Conservation (phyloP, 1,140 invertebrate species). For the Drosophila nigromelanica region DNA sequence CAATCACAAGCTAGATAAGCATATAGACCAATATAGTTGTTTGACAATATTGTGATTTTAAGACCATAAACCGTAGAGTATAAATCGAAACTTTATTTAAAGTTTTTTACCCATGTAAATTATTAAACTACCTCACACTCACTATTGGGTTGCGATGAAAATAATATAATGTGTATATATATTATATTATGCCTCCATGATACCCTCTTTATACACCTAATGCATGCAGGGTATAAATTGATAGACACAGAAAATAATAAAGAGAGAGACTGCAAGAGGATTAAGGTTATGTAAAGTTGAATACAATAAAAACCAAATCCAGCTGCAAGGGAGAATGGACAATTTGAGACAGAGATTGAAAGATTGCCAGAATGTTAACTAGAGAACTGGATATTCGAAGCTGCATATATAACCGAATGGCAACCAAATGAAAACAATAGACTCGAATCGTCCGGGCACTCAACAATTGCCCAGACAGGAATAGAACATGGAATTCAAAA, state of each 20-base stretch:
- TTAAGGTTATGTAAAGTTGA: conserved; percentile 58
- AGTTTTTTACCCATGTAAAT: too few relatives aligned
- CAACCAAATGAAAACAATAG: conserved; percentile 44
- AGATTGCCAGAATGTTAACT: conserved; percentile 2
- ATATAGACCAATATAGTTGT: too few relatives aligned
- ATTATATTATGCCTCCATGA: not conserved
- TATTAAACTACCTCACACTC: too few relatives aligned
- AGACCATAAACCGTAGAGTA: too few relatives aligned
- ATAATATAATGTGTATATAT: too few relatives aligned
- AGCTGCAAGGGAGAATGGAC: conserved; percentile 15
- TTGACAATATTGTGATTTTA: too few relatives aligned
- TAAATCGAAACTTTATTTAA: not conserved
- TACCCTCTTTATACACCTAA: not conserved
- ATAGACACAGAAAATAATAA: not conserved
- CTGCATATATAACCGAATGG: conserved; percentile 28
- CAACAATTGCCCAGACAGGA: conserved; percentile 17
- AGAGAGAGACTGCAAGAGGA: conserved; percentile 5
- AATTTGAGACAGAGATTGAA: conserved; percentile 23
- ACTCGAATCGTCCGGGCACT: not conserved
- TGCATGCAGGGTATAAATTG: not conserved
- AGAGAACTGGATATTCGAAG: not conserved
- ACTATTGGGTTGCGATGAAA: too few relatives aligned
- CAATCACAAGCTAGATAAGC: too few relatives aligned
- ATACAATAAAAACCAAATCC: conserved; percentile 20
- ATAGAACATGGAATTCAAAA: conserved; percentile 33